Percentiles rank a stretch among this genome's conserved stretches.
These are phyloP conservation scores for Sardina pilchardus DNA, from an alignment of 2,113 vertebrate genomes.

Conservation along the genomic window DNA sequence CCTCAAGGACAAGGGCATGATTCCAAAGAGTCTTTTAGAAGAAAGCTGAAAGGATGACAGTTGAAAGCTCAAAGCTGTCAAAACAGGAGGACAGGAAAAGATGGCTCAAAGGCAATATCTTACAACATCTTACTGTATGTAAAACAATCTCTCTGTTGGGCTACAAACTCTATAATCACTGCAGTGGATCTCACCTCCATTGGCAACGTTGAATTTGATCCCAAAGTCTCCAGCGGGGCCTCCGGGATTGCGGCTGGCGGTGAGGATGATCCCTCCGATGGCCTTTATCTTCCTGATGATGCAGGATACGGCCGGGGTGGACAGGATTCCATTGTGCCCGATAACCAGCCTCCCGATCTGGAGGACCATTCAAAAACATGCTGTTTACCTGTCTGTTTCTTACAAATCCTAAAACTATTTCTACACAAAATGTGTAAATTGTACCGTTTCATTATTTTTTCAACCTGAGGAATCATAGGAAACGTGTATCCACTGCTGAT, in stretches of 20 bases:
- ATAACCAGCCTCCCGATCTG: slow-evolving; percentile 96
- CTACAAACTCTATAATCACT: background rate
- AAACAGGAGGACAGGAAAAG: too few relatives aligned
- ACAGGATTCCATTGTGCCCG: slow-evolving; percentile 94
- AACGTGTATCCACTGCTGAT: background rate
- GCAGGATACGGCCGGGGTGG: slow-evolving; percentile 95
- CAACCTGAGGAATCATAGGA: background rate
- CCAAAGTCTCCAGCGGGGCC: slow-evolving; percentile 95
- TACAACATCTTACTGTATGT: background rate
- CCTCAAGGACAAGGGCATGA: background rate
- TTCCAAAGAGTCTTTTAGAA: background rate
- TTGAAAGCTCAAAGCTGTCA: too few relatives aligned
- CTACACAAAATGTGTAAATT: background rate
- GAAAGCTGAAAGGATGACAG: too few relatives aligned
- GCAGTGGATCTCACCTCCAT: slow-evolving; percentile 81
- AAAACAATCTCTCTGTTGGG: background rate
- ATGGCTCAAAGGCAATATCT: background rate
- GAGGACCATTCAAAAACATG: slow-evolving; percentile 6
- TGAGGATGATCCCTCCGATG: slow-evolving; percentile 94
- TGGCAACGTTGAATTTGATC: slow-evolving; percentile 95
- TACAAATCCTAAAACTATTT: background rate
- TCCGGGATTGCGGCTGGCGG: slow-evolving; percentile 94
- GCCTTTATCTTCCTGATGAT: slow-evolving; percentile 99
- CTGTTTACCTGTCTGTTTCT: background rate
- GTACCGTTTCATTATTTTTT: background rate